Evolutionary conservation across 2,797 vertebrate genomes (phyloP), one percentile per base, ranked within the genome.

Genomic region (Microctenopoma steveboyesi): DNA sequence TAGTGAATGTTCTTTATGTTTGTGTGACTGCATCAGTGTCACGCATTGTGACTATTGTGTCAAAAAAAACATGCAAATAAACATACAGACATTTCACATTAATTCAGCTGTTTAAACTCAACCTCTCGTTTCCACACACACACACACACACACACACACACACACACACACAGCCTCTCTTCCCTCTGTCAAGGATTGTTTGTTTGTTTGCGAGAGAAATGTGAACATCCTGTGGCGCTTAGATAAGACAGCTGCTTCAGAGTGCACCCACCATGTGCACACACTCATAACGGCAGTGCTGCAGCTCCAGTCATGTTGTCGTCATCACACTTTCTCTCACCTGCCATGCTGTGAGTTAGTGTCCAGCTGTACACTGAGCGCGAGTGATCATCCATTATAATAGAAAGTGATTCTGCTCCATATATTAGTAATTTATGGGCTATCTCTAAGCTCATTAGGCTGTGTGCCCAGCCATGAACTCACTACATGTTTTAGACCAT

Each of bases 391-490:
- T 64, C 66, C 78, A 69, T 74, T 72, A 70, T 68, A 76, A 76
- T 39, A 52, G 60, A 52, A 91, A 76, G 40, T 18, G 71, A 42
- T 80, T 67, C 52, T 46, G 63, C 56, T 74, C 72, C 69, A 77
- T 76, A 75, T 73, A 73, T 71, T 57, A 13, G 77, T 74, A 42
- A 76, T 86, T 89, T 82, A 88, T 71, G 56, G 59, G 75, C 15
- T 56, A 37, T 71, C 62, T 69, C 74, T 49, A 57, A 81, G 65
- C 56, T 72, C 78, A 84, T 86, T 68, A 82, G 48, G 54, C 53
- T 60, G 72, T 56, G 63, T 74, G 71, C 47, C 65, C 60, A 69
- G 28, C 72, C 63, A 28, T 86, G 79, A 87, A 72, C 46, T 58
- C 18, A 13, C 13, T 51, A 73, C 51, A 48, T 58, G 67, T 49